phyloP scores from a whole-genome alignment of 2,113 vertebrate genomes.

The Grammomys surdaster region DNA sequence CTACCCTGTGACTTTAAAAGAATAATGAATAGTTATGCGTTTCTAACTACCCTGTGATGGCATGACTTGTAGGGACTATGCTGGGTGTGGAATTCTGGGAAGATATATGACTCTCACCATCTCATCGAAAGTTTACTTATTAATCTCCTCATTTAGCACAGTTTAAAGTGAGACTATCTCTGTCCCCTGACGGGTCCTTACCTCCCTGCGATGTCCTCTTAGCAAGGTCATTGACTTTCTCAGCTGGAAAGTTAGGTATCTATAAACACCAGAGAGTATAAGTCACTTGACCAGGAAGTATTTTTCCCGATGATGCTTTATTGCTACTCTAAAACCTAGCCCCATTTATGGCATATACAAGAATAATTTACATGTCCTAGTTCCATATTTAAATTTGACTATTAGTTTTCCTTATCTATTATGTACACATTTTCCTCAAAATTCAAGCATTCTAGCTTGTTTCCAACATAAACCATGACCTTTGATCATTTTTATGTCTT shows the following conservation, averaged over 20 bases:
- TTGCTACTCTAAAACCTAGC: neutral
- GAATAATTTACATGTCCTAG: neutral
- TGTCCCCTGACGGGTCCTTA: accelerated
- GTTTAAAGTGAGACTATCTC: neutral
- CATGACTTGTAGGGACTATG: neutral
- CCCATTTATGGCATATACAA: neutral
- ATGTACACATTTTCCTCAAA: neutral
- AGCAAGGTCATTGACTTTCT: neutral
- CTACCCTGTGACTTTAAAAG: neutral
- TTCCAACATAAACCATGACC: neutral
- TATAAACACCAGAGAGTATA: neutral
- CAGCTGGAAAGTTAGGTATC: neutral
- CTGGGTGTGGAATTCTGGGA: neutral
- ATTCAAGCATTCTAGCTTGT: neutral
- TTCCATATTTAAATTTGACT: neutral
- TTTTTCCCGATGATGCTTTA: neutral
- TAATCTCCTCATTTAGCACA: neutral
- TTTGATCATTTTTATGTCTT: neutral
- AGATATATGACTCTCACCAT: neutral
- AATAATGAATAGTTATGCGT: neutral
- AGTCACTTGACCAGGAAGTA: neutral
- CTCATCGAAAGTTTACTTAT: neutral
- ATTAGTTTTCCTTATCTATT: neutral
- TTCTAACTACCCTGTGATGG: neutral
- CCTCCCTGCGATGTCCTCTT: neutral